phyloP scores from a whole-genome alignment of 2,113 vertebrate species.

The Leuciscus idus region DNA sequence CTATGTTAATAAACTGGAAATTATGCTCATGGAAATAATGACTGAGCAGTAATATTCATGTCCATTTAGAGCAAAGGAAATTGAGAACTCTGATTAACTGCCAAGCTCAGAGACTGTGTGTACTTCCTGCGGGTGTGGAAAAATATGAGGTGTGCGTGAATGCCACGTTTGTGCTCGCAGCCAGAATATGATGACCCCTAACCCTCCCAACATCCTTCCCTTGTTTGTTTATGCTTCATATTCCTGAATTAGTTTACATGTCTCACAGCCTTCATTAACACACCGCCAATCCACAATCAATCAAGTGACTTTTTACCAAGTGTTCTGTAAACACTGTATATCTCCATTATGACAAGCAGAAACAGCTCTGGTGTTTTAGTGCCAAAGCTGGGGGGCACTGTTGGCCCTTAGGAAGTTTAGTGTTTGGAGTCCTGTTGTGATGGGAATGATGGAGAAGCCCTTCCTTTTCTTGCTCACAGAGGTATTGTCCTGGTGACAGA shows the following conservation, averaged over 20 bases:
- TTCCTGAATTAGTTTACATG: slow-evolving; percentile 61
- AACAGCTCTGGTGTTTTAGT: slow-evolving; percentile 26
- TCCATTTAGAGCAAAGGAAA: background rate
- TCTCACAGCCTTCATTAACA: slow-evolving; percentile 50
- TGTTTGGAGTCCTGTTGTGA: slow-evolving; percentile 56
- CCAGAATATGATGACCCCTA: slow-evolving; percentile 48
- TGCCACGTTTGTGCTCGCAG: slow-evolving; percentile 29
- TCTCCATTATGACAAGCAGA: slow-evolving; percentile 48
- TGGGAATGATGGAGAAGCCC: slow-evolving; percentile 72
- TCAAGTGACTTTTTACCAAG: slow-evolving; percentile 16
- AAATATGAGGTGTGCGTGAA: slow-evolving; percentile 55
- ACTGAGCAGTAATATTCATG: background rate
- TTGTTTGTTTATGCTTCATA: slow-evolving; percentile 69
- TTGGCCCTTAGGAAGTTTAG: slow-evolving; percentile 66
- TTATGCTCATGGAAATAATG: background rate
- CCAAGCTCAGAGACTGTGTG: background rate
- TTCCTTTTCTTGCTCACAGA: slow-evolving; percentile 70
- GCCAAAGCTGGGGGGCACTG: slow-evolving; percentile 46
- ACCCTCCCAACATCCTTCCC: slow-evolving; percentile 72
- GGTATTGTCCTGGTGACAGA: slow-evolving; percentile 72
- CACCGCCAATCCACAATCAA: background rate
- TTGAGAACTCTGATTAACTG: background rate
- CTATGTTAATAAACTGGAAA: background rate
- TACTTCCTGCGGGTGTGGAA: slow-evolving; percentile 44
- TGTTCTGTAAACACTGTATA: slow-evolving; percentile 58